Evolutionary conservation across 2,888 invertebrate species (phyloP).

Genomic region (Nemotelus nigrinus): DNA sequence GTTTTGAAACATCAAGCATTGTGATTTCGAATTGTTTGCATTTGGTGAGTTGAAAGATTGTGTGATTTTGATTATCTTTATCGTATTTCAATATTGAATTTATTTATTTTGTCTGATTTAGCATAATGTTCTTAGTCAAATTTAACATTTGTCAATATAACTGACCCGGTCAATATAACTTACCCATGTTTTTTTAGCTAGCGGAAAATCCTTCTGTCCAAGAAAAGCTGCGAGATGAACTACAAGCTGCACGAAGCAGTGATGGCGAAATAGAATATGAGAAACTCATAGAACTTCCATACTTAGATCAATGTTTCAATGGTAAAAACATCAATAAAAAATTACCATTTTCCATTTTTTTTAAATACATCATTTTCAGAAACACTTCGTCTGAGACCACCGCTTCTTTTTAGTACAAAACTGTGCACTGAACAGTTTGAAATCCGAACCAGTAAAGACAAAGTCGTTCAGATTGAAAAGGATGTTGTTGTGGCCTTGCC

Average conservation of each 20-base stretch:
- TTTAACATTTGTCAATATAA: too few relatives aligned
- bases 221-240: constrained; percentile 57
- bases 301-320: constrained; percentile 60
- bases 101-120: too few relatives aligned
- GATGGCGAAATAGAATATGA: constrained; percentile 57
- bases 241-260: constrained; percentile 51
- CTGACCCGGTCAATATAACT: too few relatives aligned
- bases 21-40: constrained; percentile 57
- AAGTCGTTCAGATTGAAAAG: constrained; percentile 53
- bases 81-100: too few relatives aligned
- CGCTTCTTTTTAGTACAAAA: background rate
- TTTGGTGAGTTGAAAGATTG: constrained; percentile 53
- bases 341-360: too few relatives aligned
- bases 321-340: constrained; percentile 55
- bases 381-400: constrained; percentile 16
- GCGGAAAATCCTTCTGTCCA: constrained; percentile 56
- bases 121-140: too few relatives aligned
- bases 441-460: constrained; percentile 55
- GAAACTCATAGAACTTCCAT: constrained; percentile 57
- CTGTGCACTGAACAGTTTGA: constrained; percentile 25
- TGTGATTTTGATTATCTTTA: too few relatives aligned
- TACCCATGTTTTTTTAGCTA: constrained; percentile 52
- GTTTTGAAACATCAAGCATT: constrained; percentile 61
- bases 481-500: constrained; percentile 57
- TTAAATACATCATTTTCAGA: background rate